Conservation (phyloP, 2,113 vertebrate species). For the Odontesthes bonariensis region DNA sequence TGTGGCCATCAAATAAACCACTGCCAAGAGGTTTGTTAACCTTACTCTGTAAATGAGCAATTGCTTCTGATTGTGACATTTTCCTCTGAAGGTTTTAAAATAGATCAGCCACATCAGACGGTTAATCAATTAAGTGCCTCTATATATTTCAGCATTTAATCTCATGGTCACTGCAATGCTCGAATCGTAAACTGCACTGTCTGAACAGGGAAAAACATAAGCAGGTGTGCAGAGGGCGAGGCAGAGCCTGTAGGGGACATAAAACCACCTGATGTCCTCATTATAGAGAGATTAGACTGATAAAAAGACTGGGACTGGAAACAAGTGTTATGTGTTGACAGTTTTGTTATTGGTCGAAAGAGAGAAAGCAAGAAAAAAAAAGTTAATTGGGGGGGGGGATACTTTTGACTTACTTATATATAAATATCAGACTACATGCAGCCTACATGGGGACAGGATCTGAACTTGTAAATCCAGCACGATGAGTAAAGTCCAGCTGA, state of each 20-base stretch:
- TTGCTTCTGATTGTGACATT: too few species aligned
- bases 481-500: neutral
- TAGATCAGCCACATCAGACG: too few species aligned
- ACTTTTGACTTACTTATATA: neutral
- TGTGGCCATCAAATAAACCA: too few species aligned
- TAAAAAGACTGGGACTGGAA: neutral
- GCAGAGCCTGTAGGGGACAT: neutral
- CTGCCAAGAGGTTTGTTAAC: too few species aligned
- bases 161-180: neutral
- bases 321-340: too few species aligned
- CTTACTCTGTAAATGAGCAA: too few species aligned
- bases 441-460: neutral
- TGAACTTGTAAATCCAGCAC: neutral
- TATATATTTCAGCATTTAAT: too few species aligned
- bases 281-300: neutral
- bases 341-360: too few species aligned
- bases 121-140: too few species aligned
- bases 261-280: slow-evolving; percentile 19
- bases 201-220: neutral
- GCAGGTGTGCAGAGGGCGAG: slow-evolving; percentile 2
- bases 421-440: neutral
- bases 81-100: too few species aligned
- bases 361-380: neutral
- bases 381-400: neutral
- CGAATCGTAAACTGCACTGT: neutral